These are phyloP conservation scores for Smittia aterrima DNA, from an alignment of 2,888 invertebrate species.

Conservation along the genomic window DNA sequence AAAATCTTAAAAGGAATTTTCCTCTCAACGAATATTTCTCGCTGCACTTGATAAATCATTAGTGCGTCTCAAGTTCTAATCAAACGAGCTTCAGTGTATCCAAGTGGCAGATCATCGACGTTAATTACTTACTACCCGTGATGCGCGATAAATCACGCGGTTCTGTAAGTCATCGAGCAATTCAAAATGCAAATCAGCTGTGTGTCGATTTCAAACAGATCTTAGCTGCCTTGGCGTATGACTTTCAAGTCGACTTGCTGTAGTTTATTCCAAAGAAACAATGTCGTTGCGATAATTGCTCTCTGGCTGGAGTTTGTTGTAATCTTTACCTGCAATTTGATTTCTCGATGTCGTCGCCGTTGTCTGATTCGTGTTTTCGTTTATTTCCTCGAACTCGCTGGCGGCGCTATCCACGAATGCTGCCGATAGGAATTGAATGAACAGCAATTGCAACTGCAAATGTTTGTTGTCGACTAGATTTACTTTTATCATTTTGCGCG, in stretches of 20 bases:
- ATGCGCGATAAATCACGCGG: neutral
- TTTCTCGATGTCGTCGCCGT: neutral
- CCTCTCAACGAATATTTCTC: neutral
- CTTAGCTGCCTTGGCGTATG: too few species aligned
- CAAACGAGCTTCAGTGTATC: too few species aligned
- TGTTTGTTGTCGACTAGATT: neutral
- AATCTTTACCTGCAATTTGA: slow-evolving; percentile 4
- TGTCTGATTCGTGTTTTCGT: neutral
- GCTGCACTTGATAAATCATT: neutral
- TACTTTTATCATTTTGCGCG: neutral
- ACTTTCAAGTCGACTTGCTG: too few species aligned
- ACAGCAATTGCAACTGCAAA: neutral
- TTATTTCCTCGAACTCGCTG: neutral
- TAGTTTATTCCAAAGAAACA: neutral
- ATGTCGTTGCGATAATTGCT: neutral
- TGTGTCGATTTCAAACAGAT: too few species aligned
- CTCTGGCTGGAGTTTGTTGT: neutral
- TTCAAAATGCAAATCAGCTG: neutral
- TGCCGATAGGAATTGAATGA: slow-evolving; percentile 6
- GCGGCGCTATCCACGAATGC: neutral
- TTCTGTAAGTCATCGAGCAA: neutral
- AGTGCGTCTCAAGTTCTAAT: neutral
- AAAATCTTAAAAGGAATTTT: neutral
- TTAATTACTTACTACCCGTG: too few species aligned
- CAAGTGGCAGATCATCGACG: too few species aligned